Conservation (phyloP, 2,113 vertebrate species). For the Crotalus horridus region DNA sequence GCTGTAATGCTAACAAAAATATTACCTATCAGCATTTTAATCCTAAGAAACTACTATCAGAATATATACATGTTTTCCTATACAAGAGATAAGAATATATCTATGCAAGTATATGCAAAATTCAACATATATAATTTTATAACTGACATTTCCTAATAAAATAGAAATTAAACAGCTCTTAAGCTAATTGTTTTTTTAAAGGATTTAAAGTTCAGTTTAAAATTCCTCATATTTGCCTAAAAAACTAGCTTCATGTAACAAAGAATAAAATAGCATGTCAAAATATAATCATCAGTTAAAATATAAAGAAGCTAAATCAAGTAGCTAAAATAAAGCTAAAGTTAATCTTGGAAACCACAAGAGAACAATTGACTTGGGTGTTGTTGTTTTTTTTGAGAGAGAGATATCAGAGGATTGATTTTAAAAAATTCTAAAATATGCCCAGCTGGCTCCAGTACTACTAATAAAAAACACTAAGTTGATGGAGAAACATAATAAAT, state of each 20-base stretch:
- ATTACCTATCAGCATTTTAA: background rate
- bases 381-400: no score
- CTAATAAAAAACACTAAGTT: no score
- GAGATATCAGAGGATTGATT: no score
- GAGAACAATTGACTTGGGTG: no score
- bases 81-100: background rate
- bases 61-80: no score
- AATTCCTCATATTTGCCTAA: background rate
- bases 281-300: background rate
- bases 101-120: background rate
- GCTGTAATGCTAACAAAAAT: background rate
- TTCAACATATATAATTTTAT: background rate
- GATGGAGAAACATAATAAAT: no score
- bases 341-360: no score
- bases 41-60: background rate
- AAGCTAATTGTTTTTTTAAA: background rate
- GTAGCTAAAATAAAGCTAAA: background rate
- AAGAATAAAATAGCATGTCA: background rate
- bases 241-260: background rate
- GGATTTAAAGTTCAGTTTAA: background rate
- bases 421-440: no score
- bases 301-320: background rate
- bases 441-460: no score
- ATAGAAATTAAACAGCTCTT: background rate
- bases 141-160: background rate